A percentile compares a stretch with the other conserved stretches of the same genome.
These are phyloP conservation scores for Carterocephalus palaemon DNA, from an alignment of 2,888 invertebrate genomes.

Conservation along the genomic window DNA sequence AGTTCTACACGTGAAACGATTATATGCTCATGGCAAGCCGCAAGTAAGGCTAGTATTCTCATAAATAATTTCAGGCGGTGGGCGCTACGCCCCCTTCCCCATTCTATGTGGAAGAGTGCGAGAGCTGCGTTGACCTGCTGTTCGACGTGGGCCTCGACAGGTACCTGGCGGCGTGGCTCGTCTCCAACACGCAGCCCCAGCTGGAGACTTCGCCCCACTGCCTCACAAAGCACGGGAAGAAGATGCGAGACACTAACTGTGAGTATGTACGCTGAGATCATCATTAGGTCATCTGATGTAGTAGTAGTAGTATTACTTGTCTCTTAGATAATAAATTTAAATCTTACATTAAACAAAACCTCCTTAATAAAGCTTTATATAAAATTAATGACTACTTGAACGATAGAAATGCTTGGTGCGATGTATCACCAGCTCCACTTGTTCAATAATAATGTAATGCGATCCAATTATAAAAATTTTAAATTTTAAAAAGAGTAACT, in stretches of 20 bases:
- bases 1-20: neutral
- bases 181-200: conserved; percentile 83
- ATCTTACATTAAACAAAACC: no score
- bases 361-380: no score
- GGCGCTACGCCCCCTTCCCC: conserved; percentile 85
- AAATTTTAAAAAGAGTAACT: no score
- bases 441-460: no score
- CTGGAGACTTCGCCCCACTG: conserved; percentile 61
- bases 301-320: no score
- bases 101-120: conserved; percentile 94
- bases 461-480: no score
- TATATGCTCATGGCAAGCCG: neutral
- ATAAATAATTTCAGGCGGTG: conserved; percentile 62
- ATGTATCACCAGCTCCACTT: no score
- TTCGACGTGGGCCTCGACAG: conserved; percentile 87
- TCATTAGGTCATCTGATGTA: no score
- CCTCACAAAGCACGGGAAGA: conserved; percentile 59
- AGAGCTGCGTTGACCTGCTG: conserved; percentile 88
- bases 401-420: no score
- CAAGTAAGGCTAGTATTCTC: neutral
- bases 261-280: no score
- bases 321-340: no score
- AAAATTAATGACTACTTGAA: no score
- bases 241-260: conserved; percentile 61
- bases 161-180: conserved; percentile 83